Percentiles rank a stretch among this genome's conserved stretches.
Evolutionary conservation across 1,140 invertebrate genomes (phyloP).

Genomic region (Antheraea pernyi): DNA sequence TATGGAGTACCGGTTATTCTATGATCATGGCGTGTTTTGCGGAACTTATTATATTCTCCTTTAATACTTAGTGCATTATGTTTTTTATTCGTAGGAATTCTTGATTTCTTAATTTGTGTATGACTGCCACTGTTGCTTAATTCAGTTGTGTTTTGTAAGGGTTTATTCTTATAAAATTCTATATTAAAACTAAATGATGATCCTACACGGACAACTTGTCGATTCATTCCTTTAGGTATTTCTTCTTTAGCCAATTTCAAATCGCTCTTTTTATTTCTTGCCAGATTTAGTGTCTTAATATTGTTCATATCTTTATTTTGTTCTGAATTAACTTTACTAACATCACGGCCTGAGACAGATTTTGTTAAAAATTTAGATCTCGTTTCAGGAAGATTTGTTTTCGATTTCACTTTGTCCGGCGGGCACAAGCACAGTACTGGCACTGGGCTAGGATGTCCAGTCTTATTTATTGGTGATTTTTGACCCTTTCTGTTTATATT

Average conservation of each 20-base stretch:
- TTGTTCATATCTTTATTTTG: neutral
- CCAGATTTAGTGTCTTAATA: neutral
- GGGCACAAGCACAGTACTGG: too few species aligned
- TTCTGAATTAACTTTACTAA: neutral
- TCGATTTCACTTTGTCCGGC: neutral
- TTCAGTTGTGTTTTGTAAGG: neutral
- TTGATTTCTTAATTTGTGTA: neutral
- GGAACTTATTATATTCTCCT: neutral
- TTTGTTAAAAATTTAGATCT: neutral
- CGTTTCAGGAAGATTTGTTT: neutral
- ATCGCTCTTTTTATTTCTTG: neutral
- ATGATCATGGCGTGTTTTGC: neutral
- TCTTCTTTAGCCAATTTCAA: neutral
- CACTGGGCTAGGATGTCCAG: neutral
- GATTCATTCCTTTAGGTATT: neutral
- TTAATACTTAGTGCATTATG: neutral
- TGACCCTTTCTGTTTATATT: neutral
- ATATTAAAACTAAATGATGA: conserved; percentile 38
- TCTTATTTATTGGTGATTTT: conserved; percentile 3
- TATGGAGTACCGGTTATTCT: neutral
- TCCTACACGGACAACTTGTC: conserved; percentile 31
- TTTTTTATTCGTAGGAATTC: neutral
- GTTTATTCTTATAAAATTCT: conserved; percentile 7
- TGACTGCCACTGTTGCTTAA: neutral
- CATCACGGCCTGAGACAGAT: neutral